phyloP scores from a whole-genome alignment of 2,113 vertebrate species.

The Tyrannus savana region DNA sequence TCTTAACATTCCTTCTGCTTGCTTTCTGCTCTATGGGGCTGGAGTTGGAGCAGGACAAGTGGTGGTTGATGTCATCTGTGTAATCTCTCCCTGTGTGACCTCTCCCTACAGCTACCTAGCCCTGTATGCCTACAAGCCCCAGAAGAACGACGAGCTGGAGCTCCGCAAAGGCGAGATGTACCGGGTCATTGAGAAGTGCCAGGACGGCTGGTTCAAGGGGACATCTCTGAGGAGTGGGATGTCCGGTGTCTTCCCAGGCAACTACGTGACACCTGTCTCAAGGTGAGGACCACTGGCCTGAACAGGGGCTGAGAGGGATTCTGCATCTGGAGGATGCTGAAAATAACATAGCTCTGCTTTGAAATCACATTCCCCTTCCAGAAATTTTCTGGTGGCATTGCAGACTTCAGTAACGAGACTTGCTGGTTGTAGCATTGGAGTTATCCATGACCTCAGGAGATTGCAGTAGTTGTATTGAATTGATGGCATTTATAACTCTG shows the following conservation, averaged over 20 bases:
- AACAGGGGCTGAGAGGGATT: not conserved
- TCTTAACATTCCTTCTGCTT: not conserved
- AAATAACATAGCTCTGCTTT: not conserved
- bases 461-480: not conserved
- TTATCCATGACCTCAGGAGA: not conserved
- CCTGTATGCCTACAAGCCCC: slow-evolving; percentile 95
- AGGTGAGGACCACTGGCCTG: slow-evolving; percentile 77
- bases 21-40: not conserved
- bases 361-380: not conserved
- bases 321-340: not conserved
- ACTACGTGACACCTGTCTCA: slow-evolving; percentile 96
- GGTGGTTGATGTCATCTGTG: not conserved
- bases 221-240: slow-evolving; percentile 89
- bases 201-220: slow-evolving; percentile 98
- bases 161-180: slow-evolving; percentile 98
- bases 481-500: not conserved
- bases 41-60: not conserved
- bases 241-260: slow-evolving; percentile 96
- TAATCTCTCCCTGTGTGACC: not conserved
- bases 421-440: not conserved
- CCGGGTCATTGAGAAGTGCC: slow-evolving; percentile 96
- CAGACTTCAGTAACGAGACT: not conserved
- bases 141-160: slow-evolving; percentile 96
- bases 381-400: not conserved
- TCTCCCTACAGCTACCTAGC: slow-evolving; percentile 83